A percentile compares a stretch with the other conserved stretches of the same genome.
Conservation (phyloP, 2,113 vertebrate species). For the Sinocyclocheilus grahami region DNA sequence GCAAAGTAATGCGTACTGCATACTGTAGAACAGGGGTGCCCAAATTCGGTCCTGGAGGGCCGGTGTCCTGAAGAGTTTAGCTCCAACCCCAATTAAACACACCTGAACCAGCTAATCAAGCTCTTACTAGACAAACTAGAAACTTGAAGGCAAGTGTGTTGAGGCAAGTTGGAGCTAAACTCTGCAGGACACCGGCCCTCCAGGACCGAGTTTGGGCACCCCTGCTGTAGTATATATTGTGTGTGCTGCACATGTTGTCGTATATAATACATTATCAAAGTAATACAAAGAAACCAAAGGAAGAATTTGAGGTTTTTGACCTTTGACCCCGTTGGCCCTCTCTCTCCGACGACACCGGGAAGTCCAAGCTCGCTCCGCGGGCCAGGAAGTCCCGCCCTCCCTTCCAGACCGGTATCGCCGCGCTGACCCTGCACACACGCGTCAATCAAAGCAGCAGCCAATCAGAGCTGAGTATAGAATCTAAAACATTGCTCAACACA, state of each 20-base stretch:
- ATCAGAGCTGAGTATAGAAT: conserved; percentile 11
- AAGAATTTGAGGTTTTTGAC: conserved; percentile 62
- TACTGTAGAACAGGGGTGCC: neutral
- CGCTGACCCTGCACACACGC: conserved; percentile 78
- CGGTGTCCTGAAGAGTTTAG: too few species aligned
- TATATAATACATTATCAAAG: neutral
- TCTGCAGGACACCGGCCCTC: too few species aligned
- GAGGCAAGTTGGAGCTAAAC: too few species aligned
- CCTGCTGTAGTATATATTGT: neutral
- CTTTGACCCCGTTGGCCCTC: conserved; percentile 84
- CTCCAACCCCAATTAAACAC: too few species aligned
- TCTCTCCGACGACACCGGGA: conserved; percentile 81
- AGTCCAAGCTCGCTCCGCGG: conserved; percentile 80
- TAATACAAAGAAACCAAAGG: neutral
- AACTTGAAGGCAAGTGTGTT: too few species aligned
- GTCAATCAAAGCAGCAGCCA: conserved; percentile 19
- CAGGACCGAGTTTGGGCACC: too few species aligned
- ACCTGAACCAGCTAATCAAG: too few species aligned
- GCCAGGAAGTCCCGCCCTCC: conserved; percentile 84
- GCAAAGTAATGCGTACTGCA: too few species aligned
- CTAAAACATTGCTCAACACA: neutral
- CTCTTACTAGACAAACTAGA: too few species aligned
- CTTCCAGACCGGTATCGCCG: conserved; percentile 79
- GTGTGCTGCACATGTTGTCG: neutral
- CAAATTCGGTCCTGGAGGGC: too few species aligned